A percentile compares a stretch with the other conserved stretches of the same genome.
Conservation (phyloP, 1,140 invertebrate genomes). For the Drosophila teissieri region DNA sequence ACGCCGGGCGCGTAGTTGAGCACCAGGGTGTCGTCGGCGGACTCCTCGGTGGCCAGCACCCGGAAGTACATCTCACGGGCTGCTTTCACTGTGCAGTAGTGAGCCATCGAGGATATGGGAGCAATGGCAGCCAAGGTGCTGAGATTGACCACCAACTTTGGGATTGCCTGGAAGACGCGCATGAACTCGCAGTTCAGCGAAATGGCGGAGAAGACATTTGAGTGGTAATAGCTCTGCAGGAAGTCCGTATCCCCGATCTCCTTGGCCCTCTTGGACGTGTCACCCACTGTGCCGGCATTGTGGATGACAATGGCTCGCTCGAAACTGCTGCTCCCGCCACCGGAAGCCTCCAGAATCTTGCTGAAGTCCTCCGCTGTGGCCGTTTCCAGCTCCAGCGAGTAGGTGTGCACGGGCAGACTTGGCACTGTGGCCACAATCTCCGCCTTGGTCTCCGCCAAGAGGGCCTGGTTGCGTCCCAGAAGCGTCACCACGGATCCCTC, state of each 20-base stretch:
- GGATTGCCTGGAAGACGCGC: conserved; percentile 84
- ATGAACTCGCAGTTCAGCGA: conserved; percentile 92
- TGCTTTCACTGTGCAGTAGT: conserved; percentile 95
- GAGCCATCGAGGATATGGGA: conserved; percentile 90
- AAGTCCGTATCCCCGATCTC: conserved; percentile 87
- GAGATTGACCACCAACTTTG: conserved; percentile 92
- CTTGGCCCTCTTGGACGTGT: conserved; percentile 87
- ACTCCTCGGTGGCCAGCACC: conserved; percentile 91
- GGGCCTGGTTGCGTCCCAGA: conserved; percentile 89
- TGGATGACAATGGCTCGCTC: conserved; percentile 92
- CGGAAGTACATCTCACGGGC: conserved; percentile 96
- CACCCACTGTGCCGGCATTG: conserved; percentile 95
- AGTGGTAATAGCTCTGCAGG: conserved; percentile 89
- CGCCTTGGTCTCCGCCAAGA: conserved; percentile 88
- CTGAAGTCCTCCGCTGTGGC: conserved; percentile 53
- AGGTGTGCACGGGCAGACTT: conserved; percentile 84
- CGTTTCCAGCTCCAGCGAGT: conserved; percentile 87
- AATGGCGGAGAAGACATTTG: conserved; percentile 92
- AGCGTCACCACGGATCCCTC: conserved; percentile 90
- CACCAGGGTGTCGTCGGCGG: conserved; percentile 88
- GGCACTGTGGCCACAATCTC: conserved; percentile 85
- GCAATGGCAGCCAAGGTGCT: conserved; percentile 93
- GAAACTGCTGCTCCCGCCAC: conserved; percentile 83
- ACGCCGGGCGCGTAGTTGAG: conserved; percentile 97
- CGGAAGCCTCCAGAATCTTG: conserved; percentile 50